Evolutionary conservation across 2,888 invertebrate genomes (phyloP).

Genomic region (Acleris emargana): DNA sequence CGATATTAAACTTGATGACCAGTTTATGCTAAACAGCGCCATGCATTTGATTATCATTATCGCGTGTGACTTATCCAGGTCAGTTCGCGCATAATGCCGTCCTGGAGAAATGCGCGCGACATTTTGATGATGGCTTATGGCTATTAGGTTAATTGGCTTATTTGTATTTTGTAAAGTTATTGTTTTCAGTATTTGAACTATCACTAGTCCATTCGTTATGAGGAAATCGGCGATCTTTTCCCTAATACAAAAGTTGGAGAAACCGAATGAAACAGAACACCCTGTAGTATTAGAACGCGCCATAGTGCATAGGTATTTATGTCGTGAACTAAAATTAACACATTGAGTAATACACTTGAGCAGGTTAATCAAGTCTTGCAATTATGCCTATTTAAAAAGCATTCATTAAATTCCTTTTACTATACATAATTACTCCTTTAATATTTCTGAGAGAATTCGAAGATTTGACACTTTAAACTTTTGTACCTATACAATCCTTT

Average conservation of each 20-base stretch:
- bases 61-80: constrained; percentile 2
- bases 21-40: constrained; percentile 19
- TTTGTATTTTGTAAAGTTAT: not conserved
- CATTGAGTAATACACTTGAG: constrained; percentile 4
- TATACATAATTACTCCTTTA: not conserved
- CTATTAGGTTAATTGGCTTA: constrained; percentile 6
- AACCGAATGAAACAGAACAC: too few species aligned
- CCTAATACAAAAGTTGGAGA: too few species aligned
- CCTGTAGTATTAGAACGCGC: not conserved
- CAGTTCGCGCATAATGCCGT: constrained; percentile 1
- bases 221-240: too few species aligned
- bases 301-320: too few species aligned
- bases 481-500: too few species aligned
- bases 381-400: not conserved
- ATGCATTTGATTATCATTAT: constrained; percentile 20
- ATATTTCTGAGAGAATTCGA: not conserved
- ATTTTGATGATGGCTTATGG: constrained; percentile 1
- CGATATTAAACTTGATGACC: constrained; percentile 5
- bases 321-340: not conserved
- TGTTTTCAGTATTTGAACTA: too few species aligned
- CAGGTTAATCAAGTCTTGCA: not conserved
- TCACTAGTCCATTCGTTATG: too few species aligned
- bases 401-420: not conserved
- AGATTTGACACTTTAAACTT: not conserved
- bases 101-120: constrained; percentile 13